phyloP scores from a whole-genome alignment of 2,797 vertebrate genomes.

The Propithecus perrieri region DNA sequence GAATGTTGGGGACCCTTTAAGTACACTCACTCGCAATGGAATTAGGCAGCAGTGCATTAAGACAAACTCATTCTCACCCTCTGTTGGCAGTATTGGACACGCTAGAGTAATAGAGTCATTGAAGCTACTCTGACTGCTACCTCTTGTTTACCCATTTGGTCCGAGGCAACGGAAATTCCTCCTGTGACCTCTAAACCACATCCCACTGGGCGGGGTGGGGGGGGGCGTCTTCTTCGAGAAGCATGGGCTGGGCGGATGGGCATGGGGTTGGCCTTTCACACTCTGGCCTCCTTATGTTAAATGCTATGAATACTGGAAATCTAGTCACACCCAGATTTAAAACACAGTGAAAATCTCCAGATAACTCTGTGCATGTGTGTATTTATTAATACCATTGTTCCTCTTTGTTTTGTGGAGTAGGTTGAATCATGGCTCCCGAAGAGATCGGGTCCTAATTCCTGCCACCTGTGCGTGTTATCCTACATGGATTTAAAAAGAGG shows the following conservation, averaged over 20 bases:
- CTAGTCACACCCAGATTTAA: neutral
- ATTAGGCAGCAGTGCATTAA: neutral
- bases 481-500: neutral
- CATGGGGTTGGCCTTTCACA: neutral
- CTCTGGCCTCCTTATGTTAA: neutral
- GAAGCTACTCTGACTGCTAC: neutral
- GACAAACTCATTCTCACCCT: neutral
- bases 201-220: rapidly evolving
- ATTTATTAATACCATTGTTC: neutral
- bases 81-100: neutral
- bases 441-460: neutral
- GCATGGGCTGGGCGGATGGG: rapidly evolving
- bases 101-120: neutral
- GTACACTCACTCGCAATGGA: neutral
- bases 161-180: conserved; percentile 15
- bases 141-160: neutral
- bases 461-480: neutral
- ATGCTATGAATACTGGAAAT: neutral
- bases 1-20: neutral
- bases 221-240: neutral
- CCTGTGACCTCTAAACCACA: neutral
- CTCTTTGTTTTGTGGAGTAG: neutral
- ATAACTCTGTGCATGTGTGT: neutral
- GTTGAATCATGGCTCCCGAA: neutral
- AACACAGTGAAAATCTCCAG: neutral